Conservation (phyloP, 2,888 invertebrate genomes). For the Netelia inedita region DNA sequence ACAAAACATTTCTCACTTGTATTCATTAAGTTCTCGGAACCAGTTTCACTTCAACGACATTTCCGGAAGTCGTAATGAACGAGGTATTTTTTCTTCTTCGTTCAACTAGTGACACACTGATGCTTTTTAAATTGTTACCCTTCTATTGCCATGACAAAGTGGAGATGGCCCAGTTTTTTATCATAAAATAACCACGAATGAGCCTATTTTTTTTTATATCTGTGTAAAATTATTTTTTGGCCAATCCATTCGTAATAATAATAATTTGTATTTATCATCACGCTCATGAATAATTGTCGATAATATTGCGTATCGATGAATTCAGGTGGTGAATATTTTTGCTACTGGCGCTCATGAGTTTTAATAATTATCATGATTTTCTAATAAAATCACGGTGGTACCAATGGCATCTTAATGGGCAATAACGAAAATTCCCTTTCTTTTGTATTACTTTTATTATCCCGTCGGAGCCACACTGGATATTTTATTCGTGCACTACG, state of each 20-base stretch:
- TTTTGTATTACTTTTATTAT: background rate
- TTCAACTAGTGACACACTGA: conserved; percentile 31
- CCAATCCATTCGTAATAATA: background rate
- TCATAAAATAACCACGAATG: background rate
- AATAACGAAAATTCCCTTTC: background rate
- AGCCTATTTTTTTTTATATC: background rate
- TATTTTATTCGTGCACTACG: background rate
- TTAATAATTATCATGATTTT: conserved; percentile 7
- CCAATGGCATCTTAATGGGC: conserved; percentile 19
- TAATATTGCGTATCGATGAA: background rate
- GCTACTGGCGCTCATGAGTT: conserved; percentile 11
- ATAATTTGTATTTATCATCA: background rate
- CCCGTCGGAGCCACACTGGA: background rate
- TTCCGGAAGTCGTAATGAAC: conserved; percentile 51
- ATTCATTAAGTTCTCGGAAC: conserved; percentile 55
- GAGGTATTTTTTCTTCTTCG: conserved; percentile 6
- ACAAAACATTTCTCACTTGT: conserved; percentile 37
- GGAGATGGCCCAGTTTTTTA: background rate
- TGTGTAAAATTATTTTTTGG: background rate
- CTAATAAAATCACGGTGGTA: background rate
- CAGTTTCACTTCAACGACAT: conserved; percentile 49
- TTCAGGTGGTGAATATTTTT: conserved; percentile 15
- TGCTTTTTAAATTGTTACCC: background rate
- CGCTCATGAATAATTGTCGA: background rate
- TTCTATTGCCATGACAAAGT: background rate